Base-by-base conservation (phyloP, 1,140 invertebrate species). In the Rhagoletis zephyria region DNA sequence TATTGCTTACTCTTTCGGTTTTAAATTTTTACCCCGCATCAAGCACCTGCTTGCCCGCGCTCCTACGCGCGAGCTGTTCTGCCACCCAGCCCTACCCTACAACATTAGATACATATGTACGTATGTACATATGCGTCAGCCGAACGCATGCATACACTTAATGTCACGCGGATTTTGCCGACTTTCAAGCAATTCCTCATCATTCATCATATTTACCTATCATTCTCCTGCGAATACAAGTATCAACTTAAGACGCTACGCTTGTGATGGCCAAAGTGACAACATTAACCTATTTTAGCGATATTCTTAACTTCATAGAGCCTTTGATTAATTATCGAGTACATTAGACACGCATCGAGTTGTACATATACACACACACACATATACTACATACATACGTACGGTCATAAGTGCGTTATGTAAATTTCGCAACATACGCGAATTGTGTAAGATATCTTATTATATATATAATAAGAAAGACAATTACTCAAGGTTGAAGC, bases 201-300 rank as follows among this genome's bases (percentile, higher is more conserved):
- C 45, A 81, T 81, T 81, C 74, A 81, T 81, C 74, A 81, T 56
- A n/a, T n/a, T n/a, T n/a, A 81, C 74, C 74, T 56, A 81, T 56
- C 51, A 81, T 19, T 9, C 14, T 81, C 19, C 48, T 0, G 30
- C 5, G 51, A 56, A 56, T 10, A 30, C 30, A 30, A 30, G 30
- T 30, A 30, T 6, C 10, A 48, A 48, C 40, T 77, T 77, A 77
- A 77, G 70, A 3, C 12, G 1, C 48, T 77, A 77, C 14, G 12
- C 4, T 12, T 48, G 5, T 12, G 56, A n/a, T 14, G 19, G 56
- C 48, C 45, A 19, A 19, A 10, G 74, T 81, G 45, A 19, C n/a
- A 19, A 30, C 30, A 30, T 81, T 81, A 81, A 81, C 74, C 67
- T 42, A 81, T 30, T 81, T 81, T 56, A 51, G 30, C 30, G 30